These are phyloP conservation scores for Ruditapes philippinarum DNA, from an alignment of 1,140 invertebrate genomes.

Conservation along the genomic window DNA sequence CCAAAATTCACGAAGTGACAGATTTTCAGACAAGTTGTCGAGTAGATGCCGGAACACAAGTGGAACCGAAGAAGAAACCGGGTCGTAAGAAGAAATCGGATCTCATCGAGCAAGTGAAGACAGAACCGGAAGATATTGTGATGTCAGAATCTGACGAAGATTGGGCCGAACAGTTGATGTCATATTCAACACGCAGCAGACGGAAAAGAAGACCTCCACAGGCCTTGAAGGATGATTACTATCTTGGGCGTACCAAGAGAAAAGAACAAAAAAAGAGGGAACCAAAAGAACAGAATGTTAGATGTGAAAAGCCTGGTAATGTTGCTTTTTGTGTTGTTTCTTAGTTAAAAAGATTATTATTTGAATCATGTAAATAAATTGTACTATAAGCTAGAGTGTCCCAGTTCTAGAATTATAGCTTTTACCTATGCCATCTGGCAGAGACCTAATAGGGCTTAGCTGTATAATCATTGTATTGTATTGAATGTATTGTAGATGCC, in stretches of 20 bases:
- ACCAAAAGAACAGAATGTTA: not conserved
- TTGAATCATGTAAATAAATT: no score
- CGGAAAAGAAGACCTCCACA: slow-evolving; percentile 70
- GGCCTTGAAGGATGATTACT: slow-evolving; percentile 77
- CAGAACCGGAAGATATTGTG: slow-evolving; percentile 1
- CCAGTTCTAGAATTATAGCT: no score
- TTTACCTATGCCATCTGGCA: no score
- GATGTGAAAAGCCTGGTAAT: slow-evolving; percentile 27
- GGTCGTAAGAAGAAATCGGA: slow-evolving; percentile 72
- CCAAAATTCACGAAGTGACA: slow-evolving; percentile 63
- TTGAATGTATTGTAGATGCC: no score
- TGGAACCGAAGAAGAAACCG: slow-evolving; percentile 63
- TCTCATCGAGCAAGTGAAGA: not conserved
- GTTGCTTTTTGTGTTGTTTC: no score
- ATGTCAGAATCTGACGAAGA: slow-evolving; percentile 62
- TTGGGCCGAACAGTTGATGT: slow-evolving; percentile 44
- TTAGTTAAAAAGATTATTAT: no score
- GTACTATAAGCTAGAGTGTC: no score
- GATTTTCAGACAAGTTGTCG: slow-evolving; percentile 31
- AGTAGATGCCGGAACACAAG: slow-evolving; percentile 69
- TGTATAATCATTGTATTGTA: no score
- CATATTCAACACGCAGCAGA: slow-evolving; percentile 31
- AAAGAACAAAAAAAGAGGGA: slow-evolving; percentile 34
- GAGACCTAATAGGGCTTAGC: no score
- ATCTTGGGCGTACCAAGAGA: slow-evolving; percentile 58